Conservation (phyloP, 1,140 invertebrate species). For the Hestina assimilis region DNA sequence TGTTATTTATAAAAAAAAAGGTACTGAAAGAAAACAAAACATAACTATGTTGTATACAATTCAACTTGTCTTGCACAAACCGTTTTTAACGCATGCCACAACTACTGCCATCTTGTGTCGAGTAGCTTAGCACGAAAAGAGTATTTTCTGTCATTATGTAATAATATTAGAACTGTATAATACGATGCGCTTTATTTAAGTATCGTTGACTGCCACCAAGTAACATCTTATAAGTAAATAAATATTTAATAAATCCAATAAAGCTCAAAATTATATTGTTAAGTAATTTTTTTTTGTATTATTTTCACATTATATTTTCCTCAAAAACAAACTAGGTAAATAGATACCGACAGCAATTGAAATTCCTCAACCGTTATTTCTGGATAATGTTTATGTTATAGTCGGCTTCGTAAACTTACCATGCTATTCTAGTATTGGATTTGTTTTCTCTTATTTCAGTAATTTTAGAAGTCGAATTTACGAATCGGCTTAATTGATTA, state of each 20-base stretch:
- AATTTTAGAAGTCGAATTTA: constrained; percentile 55
- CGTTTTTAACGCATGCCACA: not conserved
- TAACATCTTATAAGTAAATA: too few relatives aligned
- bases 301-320: constrained; percentile 6
- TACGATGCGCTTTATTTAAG: too few relatives aligned
- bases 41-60: too few relatives aligned
- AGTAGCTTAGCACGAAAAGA: too few relatives aligned
- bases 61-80: too few relatives aligned
- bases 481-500: constrained; percentile 50
- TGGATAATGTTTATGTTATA: constrained; percentile 60
- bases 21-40: too few relatives aligned
- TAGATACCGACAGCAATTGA: constrained; percentile 34
- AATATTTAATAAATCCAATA: too few relatives aligned
- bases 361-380: constrained; percentile 64
- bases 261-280: too few relatives aligned
- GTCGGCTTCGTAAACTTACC: constrained; percentile 36
- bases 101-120: constrained; percentile 50
- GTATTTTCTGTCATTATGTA: too few relatives aligned
- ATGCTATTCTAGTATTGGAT: constrained; percentile 60
- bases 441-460: constrained; percentile 63
- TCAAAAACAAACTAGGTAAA: constrained; percentile 19
- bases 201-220: too few relatives aligned
- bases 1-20: too few relatives aligned
- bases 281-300: not conserved
- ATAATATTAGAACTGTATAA: too few relatives aligned